Conservation (phyloP, 2,113 vertebrate genomes). For the Macrotis lagotis region DNA sequence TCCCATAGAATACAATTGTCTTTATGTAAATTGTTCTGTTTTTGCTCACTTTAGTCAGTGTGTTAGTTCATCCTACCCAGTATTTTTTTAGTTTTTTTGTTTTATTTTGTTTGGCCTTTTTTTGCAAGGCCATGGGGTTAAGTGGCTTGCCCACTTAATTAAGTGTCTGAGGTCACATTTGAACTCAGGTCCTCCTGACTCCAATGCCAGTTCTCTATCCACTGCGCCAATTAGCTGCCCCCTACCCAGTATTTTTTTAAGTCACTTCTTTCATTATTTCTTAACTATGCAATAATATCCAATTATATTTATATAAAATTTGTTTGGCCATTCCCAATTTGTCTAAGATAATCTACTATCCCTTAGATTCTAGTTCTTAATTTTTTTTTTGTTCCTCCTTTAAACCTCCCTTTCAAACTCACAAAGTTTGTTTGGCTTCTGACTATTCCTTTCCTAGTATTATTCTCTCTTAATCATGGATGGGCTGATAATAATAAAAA, state of each 20-base stretch:
- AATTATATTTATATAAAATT: neutral
- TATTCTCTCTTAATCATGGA: neutral
- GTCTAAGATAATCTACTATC: neutral
- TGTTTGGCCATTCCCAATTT: neutral
- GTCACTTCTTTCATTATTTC: neutral
- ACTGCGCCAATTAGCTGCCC: no score
- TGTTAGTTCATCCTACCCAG: neutral
- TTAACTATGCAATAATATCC: neutral
- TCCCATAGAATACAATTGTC: neutral
- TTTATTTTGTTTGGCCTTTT: no score
- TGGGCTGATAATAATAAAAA: neutral
- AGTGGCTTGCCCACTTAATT: no score
- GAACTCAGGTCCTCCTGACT: no score
- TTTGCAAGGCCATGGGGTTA: no score
- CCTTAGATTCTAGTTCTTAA: neutral
- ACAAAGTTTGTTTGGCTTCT: no score
- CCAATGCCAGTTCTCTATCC: no score
- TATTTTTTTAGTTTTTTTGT: neutral
- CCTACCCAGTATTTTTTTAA: neutral
- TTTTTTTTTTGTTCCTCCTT: neutral
- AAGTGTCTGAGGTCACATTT: no score
- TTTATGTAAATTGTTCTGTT: neutral
- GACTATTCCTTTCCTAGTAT: neutral
- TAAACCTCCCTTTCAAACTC: neutral
- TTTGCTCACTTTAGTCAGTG: neutral